A percentile compares a stretch with the other conserved stretches of the same genome.
phyloP scores from a whole-genome alignment of 2,797 vertebrate genomes.

The Coilia nasus region DNA sequence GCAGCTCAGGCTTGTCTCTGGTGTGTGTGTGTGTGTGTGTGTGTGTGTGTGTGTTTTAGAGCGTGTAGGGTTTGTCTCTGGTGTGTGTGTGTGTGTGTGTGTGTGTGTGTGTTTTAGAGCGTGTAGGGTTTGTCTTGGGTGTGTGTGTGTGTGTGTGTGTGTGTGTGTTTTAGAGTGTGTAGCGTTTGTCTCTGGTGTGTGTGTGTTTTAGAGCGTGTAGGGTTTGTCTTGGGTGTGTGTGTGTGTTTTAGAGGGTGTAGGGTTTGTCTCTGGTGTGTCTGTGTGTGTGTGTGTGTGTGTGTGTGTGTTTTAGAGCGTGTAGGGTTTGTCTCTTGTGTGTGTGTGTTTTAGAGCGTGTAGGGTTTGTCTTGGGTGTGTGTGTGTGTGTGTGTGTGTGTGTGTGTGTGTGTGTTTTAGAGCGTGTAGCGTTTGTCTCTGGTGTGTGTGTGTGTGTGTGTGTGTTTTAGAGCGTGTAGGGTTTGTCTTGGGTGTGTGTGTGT shows the following conservation, averaged over 20 bases:
- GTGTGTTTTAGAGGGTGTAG: neutral
- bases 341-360: too few relatives aligned
- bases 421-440: too few relatives aligned
- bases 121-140: neutral
- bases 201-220: too few relatives aligned
- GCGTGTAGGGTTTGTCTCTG: neutral
- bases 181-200: neutral
- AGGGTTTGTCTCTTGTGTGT: neutral
- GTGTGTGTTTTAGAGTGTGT: neutral
- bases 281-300: too few relatives aligned
- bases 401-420: too few relatives aligned
- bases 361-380: too few relatives aligned
- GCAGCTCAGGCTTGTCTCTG: neutral
- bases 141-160: too few relatives aligned
- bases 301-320: neutral
- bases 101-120: neutral
- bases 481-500: neutral
- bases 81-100: too few relatives aligned
- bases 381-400: too few relatives aligned
- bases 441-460: too few relatives aligned
- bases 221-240: too few relatives aligned
- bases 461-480: neutral
- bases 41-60: neutral
- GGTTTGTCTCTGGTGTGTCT: neutral
- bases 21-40: too few relatives aligned